Percentiles rank a stretch among this genome's conserved stretches.
phyloP scores from a whole-genome alignment of 2,888 invertebrate genomes.

The Sinhomidia bicolor region DNA sequence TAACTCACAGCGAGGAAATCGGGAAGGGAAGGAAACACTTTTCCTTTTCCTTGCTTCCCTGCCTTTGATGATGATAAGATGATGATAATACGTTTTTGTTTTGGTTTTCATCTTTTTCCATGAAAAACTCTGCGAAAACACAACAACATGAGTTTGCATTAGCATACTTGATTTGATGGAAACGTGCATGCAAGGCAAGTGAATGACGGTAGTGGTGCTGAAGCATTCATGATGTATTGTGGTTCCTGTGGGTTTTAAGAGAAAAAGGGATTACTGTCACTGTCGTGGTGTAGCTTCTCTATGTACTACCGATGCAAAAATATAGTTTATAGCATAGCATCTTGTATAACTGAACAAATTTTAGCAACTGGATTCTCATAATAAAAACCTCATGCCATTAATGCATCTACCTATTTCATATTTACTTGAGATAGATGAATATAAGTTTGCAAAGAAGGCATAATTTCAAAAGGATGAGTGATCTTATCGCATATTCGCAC shows the following conservation, averaged over 20 bases:
- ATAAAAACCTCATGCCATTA: not conserved
- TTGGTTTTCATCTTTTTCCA: slow-evolving; percentile 4
- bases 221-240: slow-evolving; percentile 58
- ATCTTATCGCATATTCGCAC: slow-evolving; percentile 33
- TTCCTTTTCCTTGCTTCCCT: slow-evolving; percentile 25
- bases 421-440: not conserved
- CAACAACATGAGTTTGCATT: not conserved
- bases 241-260: slow-evolving; percentile 60
- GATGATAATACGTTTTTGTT: not conserved
- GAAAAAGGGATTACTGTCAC: slow-evolving; percentile 66
- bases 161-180: slow-evolving; percentile 8
- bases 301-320: not conserved
- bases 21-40: slow-evolving; percentile 54
- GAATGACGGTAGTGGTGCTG: slow-evolving; percentile 28
- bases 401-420: not conserved
- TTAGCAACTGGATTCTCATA: not conserved
- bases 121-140: slow-evolving; percentile 9
- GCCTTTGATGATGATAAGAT: slow-evolving; percentile 12
- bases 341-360: slow-evolving; percentile 5
- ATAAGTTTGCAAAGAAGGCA: not conserved
- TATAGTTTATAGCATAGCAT: not conserved
- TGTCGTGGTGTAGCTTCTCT: not conserved
- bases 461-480: slow-evolving; percentile 16
- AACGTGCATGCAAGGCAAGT: not conserved
- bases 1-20: slow-evolving; percentile 38